Percentiles rank a stretch among this genome's conserved stretches.
These are phyloP conservation scores for Tetragnatha montana DNA, from an alignment of 2,888 invertebrate genomes.

Conservation along the genomic window DNA sequence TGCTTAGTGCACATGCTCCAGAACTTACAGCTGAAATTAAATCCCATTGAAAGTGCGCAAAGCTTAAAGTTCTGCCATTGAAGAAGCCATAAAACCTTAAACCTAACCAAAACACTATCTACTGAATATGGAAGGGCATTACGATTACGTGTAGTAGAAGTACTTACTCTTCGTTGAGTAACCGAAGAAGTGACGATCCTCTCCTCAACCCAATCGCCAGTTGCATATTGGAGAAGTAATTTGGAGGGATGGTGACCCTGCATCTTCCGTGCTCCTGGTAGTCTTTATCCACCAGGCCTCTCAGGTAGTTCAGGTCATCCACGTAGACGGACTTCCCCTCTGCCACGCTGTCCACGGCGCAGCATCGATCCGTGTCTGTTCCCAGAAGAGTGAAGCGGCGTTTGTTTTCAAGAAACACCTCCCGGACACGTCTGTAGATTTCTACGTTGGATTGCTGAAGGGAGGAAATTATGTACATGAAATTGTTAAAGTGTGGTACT, in stretches of 20 bases:
- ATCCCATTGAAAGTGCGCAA: too few species aligned
- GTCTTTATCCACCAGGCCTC: slow-evolving; percentile 38
- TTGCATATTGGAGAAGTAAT: slow-evolving; percentile 31
- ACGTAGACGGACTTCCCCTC: slow-evolving; percentile 39
- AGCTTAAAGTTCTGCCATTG: too few species aligned
- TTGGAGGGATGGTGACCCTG: slow-evolving; percentile 51
- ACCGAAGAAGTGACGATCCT: slow-evolving; percentile 42
- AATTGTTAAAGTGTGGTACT: too few species aligned
- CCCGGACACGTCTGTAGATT: slow-evolving; percentile 10
- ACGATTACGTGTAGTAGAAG: too few species aligned
- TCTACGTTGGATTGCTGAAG: slow-evolving; percentile 50
- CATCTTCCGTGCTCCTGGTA: slow-evolving; percentile 6
- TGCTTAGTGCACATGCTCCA: too few species aligned
- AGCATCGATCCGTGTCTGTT: slow-evolving; percentile 1
- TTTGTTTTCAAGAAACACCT: slow-evolving; percentile 16
- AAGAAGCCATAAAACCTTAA: too few species aligned
- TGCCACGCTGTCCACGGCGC: slow-evolving; percentile 33
- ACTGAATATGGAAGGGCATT: too few species aligned
- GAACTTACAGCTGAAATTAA: too few species aligned
- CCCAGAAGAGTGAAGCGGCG: neutral
- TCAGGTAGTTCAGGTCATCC: slow-evolving; percentile 49
- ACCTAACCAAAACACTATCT: too few species aligned
- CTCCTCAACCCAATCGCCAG: slow-evolving; percentile 55
- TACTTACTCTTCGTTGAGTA: slow-evolving; percentile 60
- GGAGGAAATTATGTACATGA: neutral